phyloP scores from a whole-genome alignment of 2,888 invertebrate genomes.

The Platycheirus albimanus region DNA sequence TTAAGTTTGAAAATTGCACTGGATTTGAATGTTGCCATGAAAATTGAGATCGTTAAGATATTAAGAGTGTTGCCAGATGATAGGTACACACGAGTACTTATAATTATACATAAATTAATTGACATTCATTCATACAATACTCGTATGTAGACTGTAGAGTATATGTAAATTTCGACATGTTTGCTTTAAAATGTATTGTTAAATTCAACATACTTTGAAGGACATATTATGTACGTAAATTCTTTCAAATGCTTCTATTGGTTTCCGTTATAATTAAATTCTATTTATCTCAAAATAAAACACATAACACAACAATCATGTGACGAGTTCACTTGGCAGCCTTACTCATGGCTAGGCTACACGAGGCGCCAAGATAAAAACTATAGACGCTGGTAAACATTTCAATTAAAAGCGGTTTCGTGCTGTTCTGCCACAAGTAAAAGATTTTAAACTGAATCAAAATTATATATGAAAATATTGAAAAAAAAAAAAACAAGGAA shows the following conservation, averaged over 20 bases:
- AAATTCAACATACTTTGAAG: background rate
- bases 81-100: no score
- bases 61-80: no score
- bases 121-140: no score
- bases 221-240: background rate
- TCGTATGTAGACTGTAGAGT: no score
- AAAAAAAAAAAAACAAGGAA: background rate
- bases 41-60: no score
- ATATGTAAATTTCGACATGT: no score
- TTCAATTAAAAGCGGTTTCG: conserved; percentile 30
- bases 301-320: conserved; percentile 3
- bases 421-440: no score
- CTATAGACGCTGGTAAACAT: conserved; percentile 13
- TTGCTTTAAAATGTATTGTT: no score
- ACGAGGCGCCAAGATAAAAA: background rate
- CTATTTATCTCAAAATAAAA: background rate
- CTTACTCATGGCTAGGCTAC: background rate
- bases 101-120: no score
- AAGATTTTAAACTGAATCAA: no score
- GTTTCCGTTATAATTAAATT: conserved; percentile 15
- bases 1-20: no score
- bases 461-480: conserved; percentile 6
- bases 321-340: conserved; percentile 26
- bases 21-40: no score
- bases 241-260: conserved; percentile 4